Evolutionary conservation across 2,113 vertebrate species (phyloP).

Genomic region (Mungos mungo): DNA sequence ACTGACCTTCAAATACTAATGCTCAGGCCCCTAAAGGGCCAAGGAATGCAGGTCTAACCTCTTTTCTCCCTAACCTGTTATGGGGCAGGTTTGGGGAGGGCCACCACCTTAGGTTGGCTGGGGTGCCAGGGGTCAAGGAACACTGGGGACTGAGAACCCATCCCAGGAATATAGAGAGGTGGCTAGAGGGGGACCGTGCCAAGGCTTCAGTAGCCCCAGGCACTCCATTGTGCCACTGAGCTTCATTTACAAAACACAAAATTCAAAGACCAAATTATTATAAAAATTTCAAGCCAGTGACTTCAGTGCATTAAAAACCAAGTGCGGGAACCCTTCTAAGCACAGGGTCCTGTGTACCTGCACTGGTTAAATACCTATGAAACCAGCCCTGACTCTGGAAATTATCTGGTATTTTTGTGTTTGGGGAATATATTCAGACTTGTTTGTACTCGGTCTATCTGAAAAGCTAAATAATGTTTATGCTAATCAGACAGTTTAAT

Average conservation of each 20-base stretch:
- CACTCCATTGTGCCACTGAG: not conserved
- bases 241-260: not conserved
- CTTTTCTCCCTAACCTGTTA: not conserved
- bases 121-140: not conserved
- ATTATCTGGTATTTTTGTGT: not conserved
- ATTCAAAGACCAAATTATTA: not conserved
- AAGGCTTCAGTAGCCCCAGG: not conserved
- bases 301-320: not conserved
- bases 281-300: not conserved
- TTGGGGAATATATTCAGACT: not conserved
- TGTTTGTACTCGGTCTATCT: not conserved
- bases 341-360: not conserved
- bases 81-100: not conserved
- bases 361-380: not conserved
- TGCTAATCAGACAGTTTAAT: not conserved
- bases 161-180: not conserved
- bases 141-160: not conserved
- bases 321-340: not conserved
- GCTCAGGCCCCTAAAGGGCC: not conserved
- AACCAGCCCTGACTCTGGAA: not conserved
- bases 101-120: not conserved
- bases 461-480: not conserved
- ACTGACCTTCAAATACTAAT: not conserved
- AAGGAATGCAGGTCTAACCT: not conserved
- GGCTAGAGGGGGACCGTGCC: not conserved